A percentile compares a stretch with the other conserved stretches of the same genome.
These are phyloP conservation scores for Polydrusus tereticollis DNA, from an alignment of 2,888 invertebrate genomes.

Conservation along the genomic window DNA sequence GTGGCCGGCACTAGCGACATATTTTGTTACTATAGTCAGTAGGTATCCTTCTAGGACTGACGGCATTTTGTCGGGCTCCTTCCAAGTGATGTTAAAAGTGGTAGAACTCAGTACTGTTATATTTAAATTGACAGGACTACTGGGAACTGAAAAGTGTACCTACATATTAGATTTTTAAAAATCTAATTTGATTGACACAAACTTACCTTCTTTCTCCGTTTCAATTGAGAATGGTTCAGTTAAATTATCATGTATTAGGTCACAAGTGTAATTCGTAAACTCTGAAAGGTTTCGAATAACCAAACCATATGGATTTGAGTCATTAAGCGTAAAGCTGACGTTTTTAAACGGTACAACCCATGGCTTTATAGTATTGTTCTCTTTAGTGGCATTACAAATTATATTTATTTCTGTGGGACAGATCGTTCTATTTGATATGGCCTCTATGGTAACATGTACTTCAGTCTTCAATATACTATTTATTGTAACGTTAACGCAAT, in stretches of 20 bases:
- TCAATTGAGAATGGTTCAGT: not conserved
- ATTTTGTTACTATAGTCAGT: constrained; percentile 34
- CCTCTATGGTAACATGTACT: not conserved
- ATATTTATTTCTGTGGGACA: not conserved
- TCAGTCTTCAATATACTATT: not conserved
- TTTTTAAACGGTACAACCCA: not conserved
- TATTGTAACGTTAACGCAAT: not conserved
- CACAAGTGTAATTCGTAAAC: constrained; percentile 11
- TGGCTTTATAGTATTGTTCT: not conserved
- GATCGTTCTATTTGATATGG: not conserved
- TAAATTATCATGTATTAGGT: not conserved
- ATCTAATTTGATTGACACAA: no score
- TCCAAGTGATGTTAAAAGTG: constrained; percentile 52
- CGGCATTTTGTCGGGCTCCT: constrained; percentile 47
- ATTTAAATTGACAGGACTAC: constrained; percentile 42
- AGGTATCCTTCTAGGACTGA: constrained; percentile 48
- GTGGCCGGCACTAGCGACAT: constrained; percentile 36
- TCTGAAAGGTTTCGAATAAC: not conserved
- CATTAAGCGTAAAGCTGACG: not conserved
- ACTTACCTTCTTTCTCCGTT: not conserved
- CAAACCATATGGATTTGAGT: not conserved
- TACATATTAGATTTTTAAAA: no score
- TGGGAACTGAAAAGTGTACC: constrained; percentile 49
- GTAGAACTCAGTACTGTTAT: constrained; percentile 18
- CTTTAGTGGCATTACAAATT: not conserved